phyloP scores from a whole-genome alignment of 2,888 invertebrate genomes.

The Tanytarsus gracilentus region DNA sequence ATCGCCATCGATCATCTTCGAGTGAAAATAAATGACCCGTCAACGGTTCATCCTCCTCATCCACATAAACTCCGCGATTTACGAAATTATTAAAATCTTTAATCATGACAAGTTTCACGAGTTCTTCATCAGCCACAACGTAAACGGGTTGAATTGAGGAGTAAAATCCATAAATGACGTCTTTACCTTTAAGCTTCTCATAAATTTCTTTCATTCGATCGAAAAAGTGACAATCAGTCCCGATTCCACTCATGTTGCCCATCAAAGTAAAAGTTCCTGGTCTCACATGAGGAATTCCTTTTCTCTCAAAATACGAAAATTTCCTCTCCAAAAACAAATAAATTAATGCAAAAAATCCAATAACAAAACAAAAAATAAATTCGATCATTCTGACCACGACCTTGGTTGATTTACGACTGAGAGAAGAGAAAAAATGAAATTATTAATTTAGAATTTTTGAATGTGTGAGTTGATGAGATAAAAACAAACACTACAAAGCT shows the following conservation, averaged over 20 bases:
- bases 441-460: no score
- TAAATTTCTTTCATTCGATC: neutral
- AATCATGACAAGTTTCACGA: slow-evolving; percentile 2
- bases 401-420: no score
- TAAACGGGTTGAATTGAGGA: neutral
- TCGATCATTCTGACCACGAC: no score
- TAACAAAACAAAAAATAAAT: no score
- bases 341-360: no score
- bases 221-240: neutral
- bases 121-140: slow-evolving; percentile 10
- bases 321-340: no score
- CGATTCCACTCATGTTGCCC: neutral
- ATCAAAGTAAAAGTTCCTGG: neutral
- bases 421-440: no score
- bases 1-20: slow-evolving; percentile 19
- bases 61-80: slow-evolving; percentile 8
- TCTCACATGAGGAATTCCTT: neutral
- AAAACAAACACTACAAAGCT: no score
- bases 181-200: slow-evolving; percentile 20
- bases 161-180: slow-evolving; percentile 22
- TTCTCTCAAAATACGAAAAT: neutral
- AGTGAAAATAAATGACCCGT: slow-evolving; percentile 7
- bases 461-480: no score
- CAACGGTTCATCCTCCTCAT: slow-evolving; percentile 22
- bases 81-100: slow-evolving; percentile 23